Evolutionary conservation across 2,888 invertebrate genomes (phyloP), one percentile per base, ranked within the genome.

Genomic region (Noctua pronuba): DNA sequence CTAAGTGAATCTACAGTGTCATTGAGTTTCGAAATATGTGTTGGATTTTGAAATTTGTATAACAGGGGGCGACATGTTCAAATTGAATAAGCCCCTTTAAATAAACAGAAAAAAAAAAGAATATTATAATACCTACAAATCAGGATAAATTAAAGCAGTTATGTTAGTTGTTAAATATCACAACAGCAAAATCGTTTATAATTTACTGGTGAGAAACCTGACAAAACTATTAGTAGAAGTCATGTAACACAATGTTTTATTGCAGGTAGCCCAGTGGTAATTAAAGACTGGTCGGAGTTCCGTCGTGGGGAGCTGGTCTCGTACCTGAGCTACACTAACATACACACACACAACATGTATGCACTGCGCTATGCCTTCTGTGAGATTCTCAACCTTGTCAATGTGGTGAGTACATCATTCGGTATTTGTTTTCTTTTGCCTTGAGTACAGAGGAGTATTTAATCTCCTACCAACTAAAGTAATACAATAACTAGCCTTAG

Each of bases 361-460:
- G 98, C 98, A 3, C 91, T 97, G 70, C 97, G 97, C 80, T 98
- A 97, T 91, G 96, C 97, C 60, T 93, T 98, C 86, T 98, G 98
- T 89, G 98, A 98, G 94, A 82, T 98, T 13, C 94, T 98, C 78
- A 98, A 98, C 93, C 97, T 98, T 88, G 52, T 97, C 49, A 98
- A 98, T 94, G 98, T 98, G 93, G 98, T 98, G 94, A 97, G 98
- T 77, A 35, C 31, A 7, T 31, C 58, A 58, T 58, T 28, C 16
- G 0, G 7, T 58, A 16, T 58, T 58, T 28, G 8, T 31, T 18
- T 60, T 60, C 16, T 28, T 18, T n/a, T 18, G 2, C 18, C 1
- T 41, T 18, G 10, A 44, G 2, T 28, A 44, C 21, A 16, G 2
- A 16, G 1, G 21, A 46, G 21, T 67, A 55, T 55, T 31, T 46